A percentile compares a stretch with the other conserved stretches of the same genome.
Conservation (phyloP, 2,888 invertebrate genomes). For the Fragum fragum region DNA sequence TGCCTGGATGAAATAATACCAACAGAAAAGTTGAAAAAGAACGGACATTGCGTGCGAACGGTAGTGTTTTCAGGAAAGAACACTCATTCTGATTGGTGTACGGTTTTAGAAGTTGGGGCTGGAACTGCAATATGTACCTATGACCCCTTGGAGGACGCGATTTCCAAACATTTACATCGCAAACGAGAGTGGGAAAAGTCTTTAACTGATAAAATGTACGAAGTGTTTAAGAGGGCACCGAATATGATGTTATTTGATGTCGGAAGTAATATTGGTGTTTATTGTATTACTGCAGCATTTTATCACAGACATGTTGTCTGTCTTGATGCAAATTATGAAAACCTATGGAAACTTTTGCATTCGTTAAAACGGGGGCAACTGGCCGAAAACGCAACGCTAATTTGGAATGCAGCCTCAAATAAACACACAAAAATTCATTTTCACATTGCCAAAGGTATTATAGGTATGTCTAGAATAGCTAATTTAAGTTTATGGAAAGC, state of each 20-base stretch:
- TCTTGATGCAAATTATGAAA: conserved; percentile 4
- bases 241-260: conserved; percentile 14
- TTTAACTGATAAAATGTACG: neutral
- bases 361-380: neutral
- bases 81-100: neutral
- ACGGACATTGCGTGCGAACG: neutral
- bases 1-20: neutral
- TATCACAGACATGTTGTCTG: neutral
- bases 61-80: too few relatives aligned
- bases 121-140: neutral
- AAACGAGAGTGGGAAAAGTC: neutral
- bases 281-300: neutral
- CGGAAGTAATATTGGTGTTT: conserved; percentile 13
- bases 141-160: neutral
- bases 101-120: neutral
- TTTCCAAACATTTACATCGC: neutral
- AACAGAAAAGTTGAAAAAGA: neutral
- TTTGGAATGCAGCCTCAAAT: conserved; percentile 18
- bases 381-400: neutral
- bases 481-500: neutral
- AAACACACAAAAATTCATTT: neutral
- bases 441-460: neutral
- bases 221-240: neutral
- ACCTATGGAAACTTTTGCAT: neutral
- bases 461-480: neutral